Evolutionary conservation across 2,113 vertebrate species (phyloP).

Genomic region (Peromyscus polionotus): DNA sequence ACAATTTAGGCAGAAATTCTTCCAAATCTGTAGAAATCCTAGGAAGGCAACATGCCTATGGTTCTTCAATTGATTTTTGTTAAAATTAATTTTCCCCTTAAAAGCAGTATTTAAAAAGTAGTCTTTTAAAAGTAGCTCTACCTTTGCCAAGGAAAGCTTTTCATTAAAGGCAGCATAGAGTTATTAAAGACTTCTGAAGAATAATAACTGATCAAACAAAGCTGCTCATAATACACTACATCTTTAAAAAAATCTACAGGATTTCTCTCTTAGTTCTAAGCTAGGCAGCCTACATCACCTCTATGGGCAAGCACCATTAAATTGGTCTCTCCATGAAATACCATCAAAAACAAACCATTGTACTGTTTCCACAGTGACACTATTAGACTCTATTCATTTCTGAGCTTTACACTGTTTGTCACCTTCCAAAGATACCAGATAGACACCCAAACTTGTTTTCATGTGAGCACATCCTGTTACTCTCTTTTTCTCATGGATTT

Average conservation of each 20-base stretch:
- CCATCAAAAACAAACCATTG: constrained; percentile 76
- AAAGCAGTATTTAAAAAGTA: constrained; percentile 64
- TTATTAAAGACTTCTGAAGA: constrained; percentile 72
- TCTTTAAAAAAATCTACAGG: constrained; percentile 44
- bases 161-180: constrained; percentile 60
- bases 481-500: constrained; percentile 82
- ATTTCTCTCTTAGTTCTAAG: constrained; percentile 66
- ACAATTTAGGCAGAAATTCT: constrained; percentile 70
- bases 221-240: constrained; percentile 63
- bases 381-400: constrained; percentile 68
- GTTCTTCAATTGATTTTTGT: constrained; percentile 70
- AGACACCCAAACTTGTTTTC: constrained; percentile 73
- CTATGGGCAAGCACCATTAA: constrained; percentile 68
- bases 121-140: constrained; percentile 67
- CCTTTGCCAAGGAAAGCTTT: constrained; percentile 70
- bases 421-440: constrained; percentile 77
- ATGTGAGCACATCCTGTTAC: constrained; percentile 72
- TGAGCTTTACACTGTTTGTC: constrained; percentile 72
- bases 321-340: constrained; percentile 73
- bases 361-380: constrained; percentile 70
- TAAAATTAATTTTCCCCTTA: constrained; percentile 43
- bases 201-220: constrained; percentile 63
- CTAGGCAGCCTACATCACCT: constrained; percentile 47
- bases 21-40: constrained; percentile 67
- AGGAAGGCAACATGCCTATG: constrained; percentile 54